A percentile compares a stretch with the other conserved stretches of the same genome.
Evolutionary conservation across 64 coral and sea anemone genomes (phyloP).

Genomic region (Stichodactyla mertensii): DNA sequence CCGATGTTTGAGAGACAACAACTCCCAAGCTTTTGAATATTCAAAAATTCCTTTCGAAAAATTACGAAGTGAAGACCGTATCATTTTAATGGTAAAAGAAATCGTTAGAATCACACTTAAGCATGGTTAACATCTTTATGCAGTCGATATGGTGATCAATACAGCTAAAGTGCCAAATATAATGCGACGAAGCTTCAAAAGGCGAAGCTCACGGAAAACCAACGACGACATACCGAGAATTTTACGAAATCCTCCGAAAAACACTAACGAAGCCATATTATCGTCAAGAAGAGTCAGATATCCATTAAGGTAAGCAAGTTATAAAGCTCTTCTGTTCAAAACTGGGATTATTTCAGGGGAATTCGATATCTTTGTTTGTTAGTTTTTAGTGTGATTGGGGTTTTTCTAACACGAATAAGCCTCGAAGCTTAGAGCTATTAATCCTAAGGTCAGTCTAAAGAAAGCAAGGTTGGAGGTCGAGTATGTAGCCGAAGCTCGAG

Average conservation of each 20-base stretch:
- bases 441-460: slow-evolving; percentile 8
- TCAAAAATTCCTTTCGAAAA: neutral
- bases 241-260: slow-evolving; percentile 10
- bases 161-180: neutral
- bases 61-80: neutral
- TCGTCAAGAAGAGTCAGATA: neutral
- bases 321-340: slow-evolving; percentile 2
- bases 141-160: neutral
- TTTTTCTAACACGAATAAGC: neutral
- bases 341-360: neutral
- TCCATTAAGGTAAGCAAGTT: slow-evolving; percentile 3
- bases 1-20: neutral
- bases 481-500: slow-evolving; percentile 18
- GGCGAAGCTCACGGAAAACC: neutral
- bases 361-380: neutral
- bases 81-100: neutral
- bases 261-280: slow-evolving; percentile 10
- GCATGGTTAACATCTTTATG: neutral
- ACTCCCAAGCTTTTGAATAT: neutral
- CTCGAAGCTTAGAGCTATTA: neutral
- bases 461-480: slow-evolving; percentile 15
- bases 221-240: neutral
- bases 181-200: slow-evolving; percentile 21
- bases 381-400: neutral
- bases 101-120: neutral